Evolutionary conservation across 2,797 vertebrate species (phyloP).

Genomic region (Phrynocephalus vlangalii): DNA sequence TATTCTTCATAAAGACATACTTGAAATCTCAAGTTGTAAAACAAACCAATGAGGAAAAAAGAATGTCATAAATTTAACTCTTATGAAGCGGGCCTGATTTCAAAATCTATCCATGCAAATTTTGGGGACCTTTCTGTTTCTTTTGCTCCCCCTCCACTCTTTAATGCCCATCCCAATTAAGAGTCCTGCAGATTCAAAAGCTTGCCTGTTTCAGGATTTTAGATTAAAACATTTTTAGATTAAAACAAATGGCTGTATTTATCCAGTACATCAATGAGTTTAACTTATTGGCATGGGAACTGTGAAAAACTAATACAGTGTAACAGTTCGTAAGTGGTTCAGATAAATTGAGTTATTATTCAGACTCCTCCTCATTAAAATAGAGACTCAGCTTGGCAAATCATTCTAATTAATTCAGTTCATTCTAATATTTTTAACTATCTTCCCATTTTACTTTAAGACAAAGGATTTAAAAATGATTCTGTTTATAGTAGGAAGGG

Average conservation of each 20-base stretch:
- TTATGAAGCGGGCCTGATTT: too few relatives aligned
- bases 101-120: too few relatives aligned
- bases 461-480: conserved; percentile 3
- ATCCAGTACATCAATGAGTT: not conserved
- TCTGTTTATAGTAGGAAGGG: not conserved
- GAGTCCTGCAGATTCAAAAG: too few relatives aligned
- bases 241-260: conserved; percentile 4
- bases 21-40: not conserved
- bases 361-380: conserved; percentile 19
- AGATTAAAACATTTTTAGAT: not conserved
- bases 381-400: conserved; percentile 5
- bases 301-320: conserved; percentile 18
- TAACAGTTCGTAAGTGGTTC: conserved; percentile 1
- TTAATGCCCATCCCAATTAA: too few relatives aligned
- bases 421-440: not conserved
- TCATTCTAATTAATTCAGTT: conserved; percentile 10
- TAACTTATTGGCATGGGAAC: conserved; percentile 4
- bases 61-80: not conserved
- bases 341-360: conserved; percentile 22
- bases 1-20: not conserved
- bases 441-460: conserved; percentile 16
- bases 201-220: too few relatives aligned
- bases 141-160: too few relatives aligned
- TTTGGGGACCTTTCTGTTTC: too few relatives aligned
- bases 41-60: not conserved